Percentiles rank a stretch among this genome's conserved stretches.
Evolutionary conservation across 92 coral and sea anemone species (phyloP).

Genomic region (Blastomussa wellsi): DNA sequence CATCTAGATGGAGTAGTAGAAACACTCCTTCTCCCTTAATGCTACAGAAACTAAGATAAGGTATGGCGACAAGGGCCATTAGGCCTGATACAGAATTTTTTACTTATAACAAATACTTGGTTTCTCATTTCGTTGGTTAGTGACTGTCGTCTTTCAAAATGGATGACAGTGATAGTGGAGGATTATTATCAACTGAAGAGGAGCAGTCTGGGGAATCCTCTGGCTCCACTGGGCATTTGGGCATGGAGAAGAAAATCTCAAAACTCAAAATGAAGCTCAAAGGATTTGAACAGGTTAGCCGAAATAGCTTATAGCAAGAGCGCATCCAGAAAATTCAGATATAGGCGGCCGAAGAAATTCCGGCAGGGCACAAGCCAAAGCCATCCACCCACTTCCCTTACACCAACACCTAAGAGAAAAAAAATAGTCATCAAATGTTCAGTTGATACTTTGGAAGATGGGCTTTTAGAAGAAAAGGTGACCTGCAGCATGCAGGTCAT

Average conservation of each 20-base stretch:
- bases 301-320: not conserved
- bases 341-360: too few relatives aligned
- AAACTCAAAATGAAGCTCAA: slow-evolving; percentile 45
- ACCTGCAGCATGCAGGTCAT: not conserved
- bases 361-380: too few relatives aligned
- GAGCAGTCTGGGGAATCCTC: slow-evolving; percentile 43
- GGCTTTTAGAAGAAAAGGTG: too few relatives aligned
- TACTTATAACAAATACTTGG: not conserved
- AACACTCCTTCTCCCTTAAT: too few relatives aligned
- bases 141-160: slow-evolving; percentile 4
- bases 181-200: slow-evolving; percentile 38
- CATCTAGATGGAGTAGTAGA: too few relatives aligned
- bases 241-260: slow-evolving; percentile 45
- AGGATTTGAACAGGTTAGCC: slow-evolving; percentile 59
- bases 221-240: slow-evolving; percentile 29
- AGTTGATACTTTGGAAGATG: too few relatives aligned
- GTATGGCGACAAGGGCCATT: too few relatives aligned
- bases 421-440: too few relatives aligned
- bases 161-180: slow-evolving; percentile 50
- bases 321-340: too few relatives aligned
- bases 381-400: too few relatives aligned
- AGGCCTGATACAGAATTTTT: not conserved
- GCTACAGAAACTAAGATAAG: too few relatives aligned
- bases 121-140: not conserved
- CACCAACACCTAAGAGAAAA: too few relatives aligned